These are phyloP conservation scores for Dynastes maya DNA, from an alignment of 2,888 invertebrate species.

Conservation along the genomic window DNA sequence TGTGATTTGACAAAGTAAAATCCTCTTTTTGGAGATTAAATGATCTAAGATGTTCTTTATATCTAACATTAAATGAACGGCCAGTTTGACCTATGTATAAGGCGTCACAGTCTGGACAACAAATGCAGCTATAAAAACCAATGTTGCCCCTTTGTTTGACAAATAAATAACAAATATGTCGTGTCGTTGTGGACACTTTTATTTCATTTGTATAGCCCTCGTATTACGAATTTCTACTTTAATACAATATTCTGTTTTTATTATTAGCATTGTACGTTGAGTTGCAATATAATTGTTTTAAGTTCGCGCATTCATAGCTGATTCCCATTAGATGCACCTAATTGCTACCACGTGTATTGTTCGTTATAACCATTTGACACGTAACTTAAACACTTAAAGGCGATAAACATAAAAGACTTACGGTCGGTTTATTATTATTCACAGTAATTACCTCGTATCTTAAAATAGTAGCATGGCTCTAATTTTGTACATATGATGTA, in stretches of 20 bases:
- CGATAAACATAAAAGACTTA: constrained; percentile 41
- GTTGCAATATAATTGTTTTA: neutral
- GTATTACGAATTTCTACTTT: neutral
- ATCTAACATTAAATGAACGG: too few species aligned
- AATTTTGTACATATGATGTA: constrained; percentile 25
- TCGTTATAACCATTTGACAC: constrained; percentile 12
- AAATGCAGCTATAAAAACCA: too few species aligned
- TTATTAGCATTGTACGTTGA: neutral
- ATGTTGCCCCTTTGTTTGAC: neutral
- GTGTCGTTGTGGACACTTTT: too few species aligned
- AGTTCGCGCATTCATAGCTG: neutral
- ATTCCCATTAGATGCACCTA: constrained; percentile 4
- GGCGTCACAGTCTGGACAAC: too few species aligned
- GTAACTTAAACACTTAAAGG: constrained; percentile 26
- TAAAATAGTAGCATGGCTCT: constrained; percentile 26
- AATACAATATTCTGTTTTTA: neutral
- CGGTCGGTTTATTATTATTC: constrained; percentile 33
- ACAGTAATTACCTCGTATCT: constrained; percentile 24
- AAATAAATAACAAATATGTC: neutral
- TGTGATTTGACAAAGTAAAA: too few species aligned
- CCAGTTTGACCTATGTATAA: too few species aligned
- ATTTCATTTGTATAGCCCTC: too few species aligned
- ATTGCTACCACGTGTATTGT: constrained; percentile 5
- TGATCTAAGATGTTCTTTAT: too few species aligned
- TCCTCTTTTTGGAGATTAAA: too few species aligned